Conservation (phyloP, 2,888 invertebrate genomes). For the Gandaritis pyraliata region DNA sequence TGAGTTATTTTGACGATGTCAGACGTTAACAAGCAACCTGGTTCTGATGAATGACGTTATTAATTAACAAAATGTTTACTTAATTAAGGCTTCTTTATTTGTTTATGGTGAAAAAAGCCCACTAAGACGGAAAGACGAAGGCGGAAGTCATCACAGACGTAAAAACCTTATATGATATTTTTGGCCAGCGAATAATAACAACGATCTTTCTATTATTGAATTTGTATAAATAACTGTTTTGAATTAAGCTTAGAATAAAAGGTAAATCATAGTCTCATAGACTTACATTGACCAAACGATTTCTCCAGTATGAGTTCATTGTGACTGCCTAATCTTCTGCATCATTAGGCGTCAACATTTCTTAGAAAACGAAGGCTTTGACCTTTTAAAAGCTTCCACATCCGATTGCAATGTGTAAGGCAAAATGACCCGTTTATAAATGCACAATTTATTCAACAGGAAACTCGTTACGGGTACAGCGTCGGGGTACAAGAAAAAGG, state of each 20-base stretch:
- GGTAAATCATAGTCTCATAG: too few species aligned
- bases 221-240: too few species aligned
- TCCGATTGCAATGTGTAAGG: constrained; percentile 14
- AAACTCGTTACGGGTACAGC: constrained; percentile 61
- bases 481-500: constrained; percentile 70
- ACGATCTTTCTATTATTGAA: too few species aligned
- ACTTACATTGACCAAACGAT: too few species aligned
- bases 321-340: background rate
- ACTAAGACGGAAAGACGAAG: background rate
- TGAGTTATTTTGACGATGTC: constrained; percentile 75
- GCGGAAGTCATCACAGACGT: background rate
- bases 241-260: too few species aligned
- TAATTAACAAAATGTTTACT: constrained; percentile 31
- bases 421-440: constrained; percentile 10
- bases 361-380: background rate
- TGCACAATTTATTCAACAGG: constrained; percentile 43
- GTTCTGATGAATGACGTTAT: constrained; percentile 47
- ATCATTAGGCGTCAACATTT: constrained; percentile 2
- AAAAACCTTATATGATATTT: background rate
- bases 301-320: too few species aligned
- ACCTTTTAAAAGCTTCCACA: constrained; percentile 5
- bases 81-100: constrained; percentile 27
- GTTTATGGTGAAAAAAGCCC: constrained; percentile 6
- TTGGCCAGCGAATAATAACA: too few species aligned
- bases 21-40: constrained; percentile 59